Conservation (phyloP, 2,797 vertebrate genomes). For the Peromyscus melanophrys region DNA sequence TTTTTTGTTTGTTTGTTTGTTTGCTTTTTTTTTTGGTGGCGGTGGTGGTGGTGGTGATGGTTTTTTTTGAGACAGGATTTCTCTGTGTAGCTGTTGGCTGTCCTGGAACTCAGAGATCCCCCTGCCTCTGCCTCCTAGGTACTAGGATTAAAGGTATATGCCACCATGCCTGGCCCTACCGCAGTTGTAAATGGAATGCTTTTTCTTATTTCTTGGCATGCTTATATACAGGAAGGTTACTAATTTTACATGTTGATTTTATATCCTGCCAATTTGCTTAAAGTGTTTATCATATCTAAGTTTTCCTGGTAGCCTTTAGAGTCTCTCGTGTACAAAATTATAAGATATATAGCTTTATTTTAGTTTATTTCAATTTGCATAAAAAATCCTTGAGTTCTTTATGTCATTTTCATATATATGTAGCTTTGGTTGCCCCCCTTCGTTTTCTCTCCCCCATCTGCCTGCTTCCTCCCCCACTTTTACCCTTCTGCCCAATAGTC, state of each 20-base stretch:
- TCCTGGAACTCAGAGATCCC: neutral
- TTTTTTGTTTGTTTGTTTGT: neutral
- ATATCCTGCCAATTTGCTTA: neutral
- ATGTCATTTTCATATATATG: neutral
- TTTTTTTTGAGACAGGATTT: neutral
- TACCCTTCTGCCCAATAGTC: neutral
- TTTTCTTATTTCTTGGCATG: neutral
- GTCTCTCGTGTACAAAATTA: neutral
- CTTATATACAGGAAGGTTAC: neutral
- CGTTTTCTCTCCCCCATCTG: neutral
- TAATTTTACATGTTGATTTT: neutral
- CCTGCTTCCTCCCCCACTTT: too few relatives aligned
- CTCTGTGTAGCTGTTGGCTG: neutral
- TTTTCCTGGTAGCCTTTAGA: neutral
- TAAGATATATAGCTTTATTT: neutral
- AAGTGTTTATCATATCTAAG: neutral
- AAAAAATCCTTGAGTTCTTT: neutral
- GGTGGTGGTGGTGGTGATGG: neutral
- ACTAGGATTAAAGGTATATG: neutral
- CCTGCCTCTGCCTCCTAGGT: neutral
- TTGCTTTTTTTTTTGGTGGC: too few relatives aligned
- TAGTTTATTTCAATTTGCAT: neutral
- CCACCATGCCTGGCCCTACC: neutral
- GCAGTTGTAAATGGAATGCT: neutral
- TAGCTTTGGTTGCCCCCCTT: neutral